A percentile compares a stretch with the other conserved stretches of the same genome.
phyloP scores from a whole-genome alignment of 2,113 vertebrate genomes.

The Mobula hypostoma region DNA sequence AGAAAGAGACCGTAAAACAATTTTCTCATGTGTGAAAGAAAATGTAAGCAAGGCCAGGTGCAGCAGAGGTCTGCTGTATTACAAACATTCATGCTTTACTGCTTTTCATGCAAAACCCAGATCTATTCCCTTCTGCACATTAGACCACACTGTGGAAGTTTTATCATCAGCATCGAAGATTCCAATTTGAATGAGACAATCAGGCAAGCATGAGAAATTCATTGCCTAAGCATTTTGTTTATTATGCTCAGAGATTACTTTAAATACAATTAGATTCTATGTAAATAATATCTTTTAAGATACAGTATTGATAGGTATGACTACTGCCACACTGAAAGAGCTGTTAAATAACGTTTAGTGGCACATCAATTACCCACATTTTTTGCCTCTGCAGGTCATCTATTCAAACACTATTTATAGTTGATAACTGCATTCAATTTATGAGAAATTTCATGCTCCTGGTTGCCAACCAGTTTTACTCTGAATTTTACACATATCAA shows the following conservation, averaged over 20 bases:
- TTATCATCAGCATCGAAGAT: neutral
- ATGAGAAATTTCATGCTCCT: neutral
- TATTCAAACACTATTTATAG: neutral
- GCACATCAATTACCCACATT: neutral
- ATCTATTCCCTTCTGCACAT: neutral
- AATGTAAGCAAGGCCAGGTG: neutral
- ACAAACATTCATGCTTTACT: neutral
- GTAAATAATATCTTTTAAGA: neutral
- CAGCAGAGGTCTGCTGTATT: no score
- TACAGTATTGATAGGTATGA: neutral
- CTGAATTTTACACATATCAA: neutral
- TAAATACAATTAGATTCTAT: neutral
- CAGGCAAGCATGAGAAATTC: neutral
- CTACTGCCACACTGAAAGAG: neutral
- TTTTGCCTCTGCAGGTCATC: neutral
- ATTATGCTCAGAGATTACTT: no score
- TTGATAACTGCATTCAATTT: neutral
- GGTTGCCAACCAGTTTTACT: neutral
- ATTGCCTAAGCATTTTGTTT: neutral
- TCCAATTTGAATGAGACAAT: neutral
- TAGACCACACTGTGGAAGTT: neutral
- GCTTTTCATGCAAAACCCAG: no score
- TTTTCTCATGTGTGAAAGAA: neutral
- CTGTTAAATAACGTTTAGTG: neutral
- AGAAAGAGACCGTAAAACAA: neutral